These are phyloP conservation scores for Microcebus tavaratra DNA, from an alignment of 2,113 vertebrate genomes.

Conservation along the genomic window DNA sequence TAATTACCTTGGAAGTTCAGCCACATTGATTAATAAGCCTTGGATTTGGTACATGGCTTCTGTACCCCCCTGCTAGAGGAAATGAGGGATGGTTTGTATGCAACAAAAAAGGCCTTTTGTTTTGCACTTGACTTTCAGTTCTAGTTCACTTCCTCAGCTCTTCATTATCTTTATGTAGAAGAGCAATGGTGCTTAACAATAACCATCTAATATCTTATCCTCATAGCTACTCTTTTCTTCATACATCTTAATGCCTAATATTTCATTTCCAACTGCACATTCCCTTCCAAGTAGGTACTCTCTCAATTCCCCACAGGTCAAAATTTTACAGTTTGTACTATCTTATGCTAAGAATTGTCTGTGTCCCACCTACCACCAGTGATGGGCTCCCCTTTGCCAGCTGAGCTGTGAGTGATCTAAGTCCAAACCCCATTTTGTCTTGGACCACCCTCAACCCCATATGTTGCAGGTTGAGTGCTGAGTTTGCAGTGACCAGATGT, in stretches of 20 bases:
- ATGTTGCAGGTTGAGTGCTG: not conserved
- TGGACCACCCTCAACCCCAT: not conserved
- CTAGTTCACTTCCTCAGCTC: not conserved
- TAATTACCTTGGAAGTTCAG: not conserved
- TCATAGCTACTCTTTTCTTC: not conserved
- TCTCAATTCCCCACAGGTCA: not conserved
- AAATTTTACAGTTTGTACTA: not conserved
- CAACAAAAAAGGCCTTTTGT: not conserved
- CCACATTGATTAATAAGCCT: not conserved
- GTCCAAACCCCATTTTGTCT: not conserved
- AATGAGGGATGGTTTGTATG: not conserved
- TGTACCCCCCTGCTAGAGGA: not conserved
- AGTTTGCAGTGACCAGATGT: not conserved
- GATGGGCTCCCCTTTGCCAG: not conserved
- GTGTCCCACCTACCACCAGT: rapidly evolving
- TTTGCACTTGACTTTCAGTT: not conserved
- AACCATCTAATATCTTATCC: too few species aligned
- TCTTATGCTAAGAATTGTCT: not conserved
- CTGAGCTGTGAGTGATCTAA: not conserved
- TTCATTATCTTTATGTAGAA: not conserved
- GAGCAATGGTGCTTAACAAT: not conserved
- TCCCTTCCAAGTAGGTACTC: not conserved
- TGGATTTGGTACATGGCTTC: not conserved
- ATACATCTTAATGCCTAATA: not conserved
- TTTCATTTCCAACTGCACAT: not conserved